These are phyloP conservation scores for Luscinia megarhynchos DNA, from an alignment of 2,797 vertebrate species.

Conservation along the genomic window DNA sequence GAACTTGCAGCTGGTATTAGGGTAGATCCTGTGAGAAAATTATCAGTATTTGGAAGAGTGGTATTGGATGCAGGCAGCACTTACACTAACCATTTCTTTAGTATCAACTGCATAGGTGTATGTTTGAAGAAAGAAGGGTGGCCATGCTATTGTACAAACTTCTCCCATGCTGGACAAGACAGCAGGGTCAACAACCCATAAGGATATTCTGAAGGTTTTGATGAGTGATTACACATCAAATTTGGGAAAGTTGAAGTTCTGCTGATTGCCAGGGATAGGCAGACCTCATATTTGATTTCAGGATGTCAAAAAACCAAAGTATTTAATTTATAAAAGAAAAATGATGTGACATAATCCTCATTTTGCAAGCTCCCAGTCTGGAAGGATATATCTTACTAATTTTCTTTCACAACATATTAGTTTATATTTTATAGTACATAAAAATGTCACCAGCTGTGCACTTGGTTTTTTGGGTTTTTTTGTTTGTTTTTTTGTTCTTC, in stretches of 20 bases:
- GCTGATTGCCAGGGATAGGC: neutral
- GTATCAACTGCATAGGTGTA: accelerated
- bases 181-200: neutral
- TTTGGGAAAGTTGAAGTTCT: neutral
- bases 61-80: neutral
- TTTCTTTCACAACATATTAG: constrained; percentile 23
- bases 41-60: neutral
- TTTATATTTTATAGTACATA: constrained; percentile 12
- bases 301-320: neutral
- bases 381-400: neutral
- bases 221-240: neutral
- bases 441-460: constrained; percentile 9
- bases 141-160: neutral
- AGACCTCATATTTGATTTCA: neutral
- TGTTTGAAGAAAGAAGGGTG: neutral
- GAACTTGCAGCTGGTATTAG: neutral
- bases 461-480: neutral
- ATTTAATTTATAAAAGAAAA: neutral
- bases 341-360: neutral
- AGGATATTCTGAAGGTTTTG: neutral
- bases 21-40: neutral
- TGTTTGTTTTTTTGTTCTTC: too few relatives aligned
- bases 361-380: neutral
- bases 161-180: accelerated
- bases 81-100: neutral